phyloP scores from a whole-genome alignment of 30 jellyfish, hydroid and myxozoan genomes.

The Turritopsis rubra region DNA sequence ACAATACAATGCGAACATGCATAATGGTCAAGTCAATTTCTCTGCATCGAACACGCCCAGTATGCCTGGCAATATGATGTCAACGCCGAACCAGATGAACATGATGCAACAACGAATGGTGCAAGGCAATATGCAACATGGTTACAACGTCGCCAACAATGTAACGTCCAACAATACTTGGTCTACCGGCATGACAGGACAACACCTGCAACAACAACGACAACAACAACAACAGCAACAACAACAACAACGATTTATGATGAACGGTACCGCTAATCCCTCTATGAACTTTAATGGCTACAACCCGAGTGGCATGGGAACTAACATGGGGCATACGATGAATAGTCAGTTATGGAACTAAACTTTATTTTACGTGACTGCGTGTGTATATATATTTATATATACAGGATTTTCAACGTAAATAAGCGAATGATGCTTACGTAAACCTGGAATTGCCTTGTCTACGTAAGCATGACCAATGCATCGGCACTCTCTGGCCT shows the following conservation, averaged over 20 bases:
- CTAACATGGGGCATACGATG: constrained; percentile 15
- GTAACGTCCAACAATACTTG: neutral
- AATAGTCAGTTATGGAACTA: constrained; percentile 10
- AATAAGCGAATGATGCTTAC: neutral
- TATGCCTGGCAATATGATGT: constrained; percentile 1
- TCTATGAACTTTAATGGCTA: neutral
- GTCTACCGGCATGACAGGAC: constrained; percentile 61
- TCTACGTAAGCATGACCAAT: neutral
- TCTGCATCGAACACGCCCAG: neutral
- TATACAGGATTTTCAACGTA: too few species aligned
- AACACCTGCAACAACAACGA: constrained; percentile 53
- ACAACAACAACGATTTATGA: constrained; percentile 8
- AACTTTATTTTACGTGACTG: neutral
- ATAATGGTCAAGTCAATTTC: neutral
- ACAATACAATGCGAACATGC: neutral
- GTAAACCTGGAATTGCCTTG: neutral
- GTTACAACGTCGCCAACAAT: neutral
- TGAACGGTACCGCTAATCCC: constrained; percentile 1
- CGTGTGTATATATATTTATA: neutral
- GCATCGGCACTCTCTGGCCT: too few species aligned
- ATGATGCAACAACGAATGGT: neutral
- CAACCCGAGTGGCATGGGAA: constrained; percentile 8
- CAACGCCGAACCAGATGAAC: neutral
- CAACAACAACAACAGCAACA: constrained; percentile 11
- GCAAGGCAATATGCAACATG: neutral